Evolutionary conservation across 2,888 invertebrate species (phyloP), one percentile per base, ranked within the genome.

Genomic region (Drosophila mimetica): DNA sequence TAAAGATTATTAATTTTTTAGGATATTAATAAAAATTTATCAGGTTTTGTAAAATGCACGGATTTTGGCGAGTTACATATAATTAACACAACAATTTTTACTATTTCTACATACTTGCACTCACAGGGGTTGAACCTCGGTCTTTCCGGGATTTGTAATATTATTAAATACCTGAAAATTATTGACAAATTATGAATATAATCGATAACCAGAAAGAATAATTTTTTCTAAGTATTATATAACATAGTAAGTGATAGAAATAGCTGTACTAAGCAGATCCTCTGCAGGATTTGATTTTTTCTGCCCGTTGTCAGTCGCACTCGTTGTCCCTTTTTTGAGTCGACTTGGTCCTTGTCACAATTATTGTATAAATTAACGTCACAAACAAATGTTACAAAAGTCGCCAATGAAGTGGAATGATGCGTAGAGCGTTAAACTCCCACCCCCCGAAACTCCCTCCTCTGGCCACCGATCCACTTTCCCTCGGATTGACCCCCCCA

Each of bases 371-470:
- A 90, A 90, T 90, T 90, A 91, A 91, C 90, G 91, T 92, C 91
- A 91, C 87, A 89, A 91, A 90, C 92, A 92, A 92, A 91, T 92
- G 92, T 91, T 92, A 90, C 92, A 89, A 92, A 92, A 90, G 91
- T 88, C 90, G 88, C 90, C 92, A 92, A 92, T 92, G 92, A 92
- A 90, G 90, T 90, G 92, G 92, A 92, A 92, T 89, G 87, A 89
- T 82, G 78, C 76, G 78, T 66, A 54, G 51, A 63, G 57, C 60
- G 53, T 59, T 61, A 61, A 58, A 54, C 64, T 61, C 39, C 44
- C 69, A 50, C 42, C 55, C 42, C 55, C 34, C 50, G 50, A 4
- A 41, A 16, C 32, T 30, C 30, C 34, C 25, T 7, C 51, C 58
- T 13, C 28, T 18, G 30, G 13, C 20, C 18, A n/a, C 36, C 14